These are phyloP conservation scores for Ceyx melanurus DNA, from an alignment of 2,113 vertebrate species.

Conservation along the genomic window DNA sequence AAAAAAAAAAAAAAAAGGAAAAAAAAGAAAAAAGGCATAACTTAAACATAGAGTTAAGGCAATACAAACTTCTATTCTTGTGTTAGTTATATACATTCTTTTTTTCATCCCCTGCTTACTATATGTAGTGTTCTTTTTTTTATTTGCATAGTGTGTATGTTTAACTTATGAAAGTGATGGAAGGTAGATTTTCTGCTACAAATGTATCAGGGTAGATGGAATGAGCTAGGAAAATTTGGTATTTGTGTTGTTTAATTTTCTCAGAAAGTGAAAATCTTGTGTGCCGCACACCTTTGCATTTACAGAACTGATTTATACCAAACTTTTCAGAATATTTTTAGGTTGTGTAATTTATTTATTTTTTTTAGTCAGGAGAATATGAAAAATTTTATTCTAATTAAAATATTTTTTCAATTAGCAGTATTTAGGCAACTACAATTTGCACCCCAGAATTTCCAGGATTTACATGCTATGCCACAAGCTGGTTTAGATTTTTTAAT, in stretches of 20 bases:
- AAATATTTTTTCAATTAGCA: neutral
- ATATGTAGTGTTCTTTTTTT: neutral
- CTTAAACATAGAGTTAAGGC: neutral
- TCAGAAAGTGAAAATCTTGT: neutral
- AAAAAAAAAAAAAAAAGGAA: neutral
- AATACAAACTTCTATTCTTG: neutral
- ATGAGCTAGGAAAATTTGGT: neutral
- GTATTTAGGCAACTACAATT: neutral
- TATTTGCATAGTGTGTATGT: neutral
- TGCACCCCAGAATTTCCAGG: neutral
- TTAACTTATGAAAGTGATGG: neutral
- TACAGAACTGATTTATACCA: neutral
- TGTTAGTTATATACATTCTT: neutral
- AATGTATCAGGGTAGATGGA: neutral
- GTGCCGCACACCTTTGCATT: neutral
- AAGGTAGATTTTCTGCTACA: neutral
- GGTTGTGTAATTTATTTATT: neutral
- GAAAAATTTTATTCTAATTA: neutral
- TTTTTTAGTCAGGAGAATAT: neutral
- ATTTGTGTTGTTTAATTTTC: neutral
- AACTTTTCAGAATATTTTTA: neutral
- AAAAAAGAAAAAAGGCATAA: neutral
- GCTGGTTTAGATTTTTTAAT: neutral
- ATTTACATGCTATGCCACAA: neutral
- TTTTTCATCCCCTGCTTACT: neutral